Evolutionary conservation across 2,797 vertebrate species (phyloP), one percentile per base, ranked within the genome.

Genomic region (Podarcis siculus): DNA sequence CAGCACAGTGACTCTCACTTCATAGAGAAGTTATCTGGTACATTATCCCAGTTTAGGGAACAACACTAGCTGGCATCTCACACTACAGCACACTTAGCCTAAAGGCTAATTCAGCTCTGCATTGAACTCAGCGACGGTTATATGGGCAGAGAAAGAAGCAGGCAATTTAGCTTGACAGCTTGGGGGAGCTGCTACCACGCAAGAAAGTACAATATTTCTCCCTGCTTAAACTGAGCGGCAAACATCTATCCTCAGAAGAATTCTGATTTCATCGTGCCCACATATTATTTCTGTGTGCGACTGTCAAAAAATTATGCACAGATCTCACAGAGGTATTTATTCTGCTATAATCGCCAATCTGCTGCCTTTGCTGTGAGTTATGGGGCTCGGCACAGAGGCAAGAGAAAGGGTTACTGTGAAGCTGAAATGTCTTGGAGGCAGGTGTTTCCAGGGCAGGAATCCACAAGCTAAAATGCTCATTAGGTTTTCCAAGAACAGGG

Each of bases 391-490:
- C 1, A 4, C 30, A 75, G 37, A 35, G 39, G 6, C 27, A 21
- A 80, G 23, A 89, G 67, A 84, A 79, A 79, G 76, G 37, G 49
- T 67, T 49, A 66, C 32, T 72, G 67, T 79, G 10, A 32, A 71
- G 75, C 30, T 72, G 76, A 42, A 37, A 75, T 45, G 42, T 80
- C 77, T 80, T 64, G 32, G 27, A 89, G 69, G 79, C 58, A 76
- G 69, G 42, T 45, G 39, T 42, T 45, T 75, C 69, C 37, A 32
- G 19, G 37, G 58, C 69, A 80, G n/a, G 42, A 73, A 49, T 75
- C 39, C 71, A 81, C 83, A 75, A 27, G 49, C 67, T 79, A n/a
- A 85, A 89, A 73, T 75, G 32, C 55, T 89, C 35, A 85, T 89
- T 89, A 73, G 15, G 23, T 42, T 85, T 88, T 37, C 82, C 45